These are phyloP conservation scores for Resseliella maxima DNA, from an alignment of 2,888 invertebrate species.

Conservation along the genomic window DNA sequence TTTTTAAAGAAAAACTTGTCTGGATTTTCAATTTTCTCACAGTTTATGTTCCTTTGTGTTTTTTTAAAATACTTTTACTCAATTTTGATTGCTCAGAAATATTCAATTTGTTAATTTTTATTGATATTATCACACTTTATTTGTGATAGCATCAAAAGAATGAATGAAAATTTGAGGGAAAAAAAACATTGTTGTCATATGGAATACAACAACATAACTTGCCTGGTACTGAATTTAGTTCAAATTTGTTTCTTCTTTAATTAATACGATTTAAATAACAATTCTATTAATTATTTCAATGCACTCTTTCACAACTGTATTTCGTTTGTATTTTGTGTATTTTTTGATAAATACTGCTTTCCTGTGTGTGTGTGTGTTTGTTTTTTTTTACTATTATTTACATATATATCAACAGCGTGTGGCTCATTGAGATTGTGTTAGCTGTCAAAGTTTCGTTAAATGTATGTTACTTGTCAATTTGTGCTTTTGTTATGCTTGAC, in stretches of 20 bases:
- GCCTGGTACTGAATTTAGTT: too few relatives aligned
- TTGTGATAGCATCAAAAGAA: too few relatives aligned
- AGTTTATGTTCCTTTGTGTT: background rate
- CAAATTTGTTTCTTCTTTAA: background rate
- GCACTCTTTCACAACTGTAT: conserved; percentile 46
- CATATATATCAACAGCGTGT: background rate
- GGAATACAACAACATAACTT: background rate
- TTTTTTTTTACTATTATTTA: conserved; percentile 13
- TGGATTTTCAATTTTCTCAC: conserved; percentile 13
- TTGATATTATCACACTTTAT: background rate
- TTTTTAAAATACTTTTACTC: background rate
- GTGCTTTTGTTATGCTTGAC: conserved; percentile 8
- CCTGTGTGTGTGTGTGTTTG: background rate
- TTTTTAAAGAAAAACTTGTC: background rate
- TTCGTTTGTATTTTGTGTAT: background rate
- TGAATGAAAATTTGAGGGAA: background rate
- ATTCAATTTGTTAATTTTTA: background rate
- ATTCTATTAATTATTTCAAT: conserved; percentile 40
- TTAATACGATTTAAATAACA: conserved; percentile 41
- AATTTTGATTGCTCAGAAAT: conserved; percentile 27
- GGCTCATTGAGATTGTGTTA: background rate
- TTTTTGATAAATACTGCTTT: background rate
- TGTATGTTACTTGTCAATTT: conserved; percentile 30
- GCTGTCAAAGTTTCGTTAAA: conserved; percentile 27
- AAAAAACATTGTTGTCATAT: background rate